A percentile compares a stretch with the other conserved stretches of the same genome.
These are phyloP conservation scores for Oryzias melastigma DNA, from an alignment of 2,113 vertebrate species.

Conservation along the genomic window DNA sequence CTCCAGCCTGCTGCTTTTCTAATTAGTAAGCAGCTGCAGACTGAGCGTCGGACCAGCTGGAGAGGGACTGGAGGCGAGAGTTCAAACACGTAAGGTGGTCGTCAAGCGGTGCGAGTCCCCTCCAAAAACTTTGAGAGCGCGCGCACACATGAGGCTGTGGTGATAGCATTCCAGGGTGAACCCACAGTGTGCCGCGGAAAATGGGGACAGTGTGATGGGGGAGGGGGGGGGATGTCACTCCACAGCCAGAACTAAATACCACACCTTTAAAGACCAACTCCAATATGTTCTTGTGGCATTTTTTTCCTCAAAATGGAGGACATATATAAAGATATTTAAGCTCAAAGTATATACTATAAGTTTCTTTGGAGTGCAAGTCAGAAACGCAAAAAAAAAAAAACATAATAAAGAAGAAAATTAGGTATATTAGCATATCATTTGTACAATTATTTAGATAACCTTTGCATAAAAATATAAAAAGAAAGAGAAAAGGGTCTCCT, in stretches of 20 bases:
- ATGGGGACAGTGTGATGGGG: background rate
- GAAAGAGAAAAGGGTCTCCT: too few species aligned
- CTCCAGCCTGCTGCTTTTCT: constrained; percentile 3
- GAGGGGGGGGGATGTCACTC: constrained; percentile 52
- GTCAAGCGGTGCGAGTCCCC: constrained; percentile 36
- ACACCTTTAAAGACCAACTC: too few species aligned
- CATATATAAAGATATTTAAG: too few species aligned
- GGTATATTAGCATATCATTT: too few species aligned
- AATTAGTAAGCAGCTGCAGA: constrained; percentile 13
- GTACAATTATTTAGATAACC: too few species aligned
- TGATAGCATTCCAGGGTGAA: constrained; percentile 57
- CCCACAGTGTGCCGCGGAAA: constrained; percentile 44
- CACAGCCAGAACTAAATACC: constrained; percentile 50
- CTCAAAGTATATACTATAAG: too few species aligned
- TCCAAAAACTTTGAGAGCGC: constrained; percentile 37
- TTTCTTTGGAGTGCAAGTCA: too few species aligned
- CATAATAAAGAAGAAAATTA: too few species aligned
- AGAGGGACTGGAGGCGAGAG: constrained; percentile 51
- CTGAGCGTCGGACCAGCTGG: constrained; percentile 58
- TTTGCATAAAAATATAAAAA: too few species aligned
- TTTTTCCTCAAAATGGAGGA: too few species aligned
- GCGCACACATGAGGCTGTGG: constrained; percentile 44
- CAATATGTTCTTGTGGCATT: too few species aligned
- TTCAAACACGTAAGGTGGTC: constrained; percentile 28
- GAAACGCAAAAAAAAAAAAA: too few species aligned